Conservation (phyloP, 2,113 vertebrate species). For the Rattus norvegicus region GRCr8 NC_086021.1:151161001-151161500, state of each 20-base stretch:
- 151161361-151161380: background rate
- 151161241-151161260: background rate
- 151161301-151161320: background rate
- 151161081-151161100: background rate
- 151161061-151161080: background rate
- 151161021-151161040: background rate
- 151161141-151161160: slow-evolving; percentile 34
- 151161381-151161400: background rate
- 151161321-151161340: background rate
- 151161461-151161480: background rate
- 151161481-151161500: background rate
- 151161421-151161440: background rate
- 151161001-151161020: background rate
- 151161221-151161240: slow-evolving; percentile 8
- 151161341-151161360: slow-evolving; percentile 13
- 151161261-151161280: background rate
- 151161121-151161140: background rate
- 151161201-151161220: background rate
- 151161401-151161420: background rate
- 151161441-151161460: background rate
- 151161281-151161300: background rate
- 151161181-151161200: slow-evolving; percentile 22
- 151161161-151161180: background rate
- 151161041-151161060: background rate
- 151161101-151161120: background rate